Base-by-base conservation (phyloP, 2,888 invertebrate genomes). In the Protula sp. region DNA sequence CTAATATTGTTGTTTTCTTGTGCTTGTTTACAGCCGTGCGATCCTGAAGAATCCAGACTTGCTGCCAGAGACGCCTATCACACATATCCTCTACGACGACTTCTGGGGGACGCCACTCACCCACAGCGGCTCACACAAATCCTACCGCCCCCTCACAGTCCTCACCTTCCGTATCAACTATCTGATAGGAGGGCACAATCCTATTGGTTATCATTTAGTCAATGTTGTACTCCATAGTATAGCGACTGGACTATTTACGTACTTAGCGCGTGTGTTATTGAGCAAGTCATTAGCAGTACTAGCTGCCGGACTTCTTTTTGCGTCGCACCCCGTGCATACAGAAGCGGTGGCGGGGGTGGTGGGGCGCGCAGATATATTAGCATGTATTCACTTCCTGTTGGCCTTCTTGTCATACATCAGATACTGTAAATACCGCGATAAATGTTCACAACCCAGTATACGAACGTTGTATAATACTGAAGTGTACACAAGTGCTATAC, bases 21-120 rank as follows among this genome's bases (percentile, higher is more conserved):
- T n/a, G n/a, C n/a, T n/a, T n/a, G n/a, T n/a, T 87, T 86, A 24
- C 88, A 98, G 97, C 80, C 91, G 95, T 75, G 97, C 97, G 70
- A 94, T 98, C 78, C 85, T 93, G 81, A 90, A 90, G 78, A 98
- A 98, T 83, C 90, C 90, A 66, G 97, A 98, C 83, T 87, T 98
- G 74, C 86, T 89, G 74, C 88, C 91, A 64, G 71, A 74, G 51
- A 88, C 87, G 72, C 88, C 93, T 61, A 87, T 93, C 86, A 86
- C 86, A 71, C 87, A 88, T 70, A 85, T 94, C 72, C 87, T 94
- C 78, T 87, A 87, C 81, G 89, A 97, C 84, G 97, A 98, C 84
- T 98, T 95, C 84, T 98, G 98, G 98, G 98, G 97, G 55, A 97
- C 95, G 48, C 92, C 94, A 61, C 85, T 98, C 73, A 87, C 87